Base-by-base conservation (phyloP, 64 coral and sea anemone genomes). In the Hydrozoanthus tunicans region DNA sequence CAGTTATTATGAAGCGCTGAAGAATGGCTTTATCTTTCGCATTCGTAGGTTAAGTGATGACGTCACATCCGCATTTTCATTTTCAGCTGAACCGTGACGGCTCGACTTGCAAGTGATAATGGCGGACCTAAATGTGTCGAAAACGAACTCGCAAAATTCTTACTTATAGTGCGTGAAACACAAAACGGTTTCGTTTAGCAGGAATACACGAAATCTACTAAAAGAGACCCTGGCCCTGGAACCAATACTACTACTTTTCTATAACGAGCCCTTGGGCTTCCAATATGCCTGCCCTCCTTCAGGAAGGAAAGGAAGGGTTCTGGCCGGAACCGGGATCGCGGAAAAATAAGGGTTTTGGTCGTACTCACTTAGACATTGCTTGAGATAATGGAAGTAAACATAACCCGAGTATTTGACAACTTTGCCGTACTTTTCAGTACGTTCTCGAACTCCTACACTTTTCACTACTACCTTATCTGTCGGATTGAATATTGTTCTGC, bases 401-500 rank as follows among this genome's bases (percentile, higher is more conserved):
- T 84, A 78, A 27, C 60, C 91, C 10, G 80, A 61, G 83, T 92
- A 92, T 27, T 76, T 92, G 0, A 92, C 80, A 53, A 55, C 63
- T 53, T 92, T 92, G 60, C 70, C 91, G 3, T 66, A 84, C 68
- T 92, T 92, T 59, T 92, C 57, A 4, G 91, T 85, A 1, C 91
- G 13, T 76, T 92, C 80, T 0, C 68, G 15, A 11, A 75, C 55
- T 3, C 91, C 80, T 13, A 92, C 80, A 58, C 67, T 84, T 23
- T 92, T 92, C 56, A 85, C 80, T 8, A 91, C 5, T 8, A 91
- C 89, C 55, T 68, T 80, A 60, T 91, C 79, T 0, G 77, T 56
- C 23, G 23, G 14, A 10, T 92, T 74, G 26, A 92, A 92, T 3
- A 81, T 26, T 59, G 62, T 59, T 13, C 91, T 57, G 25, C 91